These are phyloP conservation scores for Hetaerina americana DNA, from an alignment of 1,140 invertebrate species.

Conservation along the genomic window DNA sequence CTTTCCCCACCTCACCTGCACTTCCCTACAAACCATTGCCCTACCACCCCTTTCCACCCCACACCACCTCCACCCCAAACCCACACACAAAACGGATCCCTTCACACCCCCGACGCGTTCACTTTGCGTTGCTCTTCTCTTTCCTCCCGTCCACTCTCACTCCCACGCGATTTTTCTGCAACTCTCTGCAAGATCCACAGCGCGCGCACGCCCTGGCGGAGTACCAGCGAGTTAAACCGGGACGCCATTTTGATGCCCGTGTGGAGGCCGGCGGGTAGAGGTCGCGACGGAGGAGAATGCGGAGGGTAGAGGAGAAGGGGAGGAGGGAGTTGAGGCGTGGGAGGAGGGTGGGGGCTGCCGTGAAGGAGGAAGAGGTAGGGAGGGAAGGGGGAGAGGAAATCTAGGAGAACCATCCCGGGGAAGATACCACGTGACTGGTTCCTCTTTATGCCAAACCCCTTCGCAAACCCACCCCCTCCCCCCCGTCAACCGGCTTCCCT, in stretches of 20 bases:
- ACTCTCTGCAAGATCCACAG: background rate
- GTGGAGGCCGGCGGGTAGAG: background rate
- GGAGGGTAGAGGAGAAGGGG: background rate
- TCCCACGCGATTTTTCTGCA: background rate
- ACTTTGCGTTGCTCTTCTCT: too few relatives aligned
- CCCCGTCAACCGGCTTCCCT: background rate
- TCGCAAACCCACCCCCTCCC: background rate
- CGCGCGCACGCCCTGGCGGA: background rate
- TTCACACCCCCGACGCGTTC: too few relatives aligned
- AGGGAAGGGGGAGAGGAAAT: background rate
- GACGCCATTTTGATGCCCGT: background rate
- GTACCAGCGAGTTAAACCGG: background rate
- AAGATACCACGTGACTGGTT: background rate
- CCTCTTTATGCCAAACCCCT: background rate
- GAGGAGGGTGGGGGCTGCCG: too few relatives aligned
- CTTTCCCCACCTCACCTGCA: background rate
- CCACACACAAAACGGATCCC: too few relatives aligned
- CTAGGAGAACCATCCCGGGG: background rate
- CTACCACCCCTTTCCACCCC: background rate
- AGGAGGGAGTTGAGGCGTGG: background rate
- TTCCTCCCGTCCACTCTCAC: background rate
- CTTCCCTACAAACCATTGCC: too few relatives aligned
- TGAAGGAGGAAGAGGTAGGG: background rate
- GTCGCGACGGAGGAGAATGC: background rate
- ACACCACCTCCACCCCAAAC: background rate